Conservation (phyloP, 2,113 vertebrate genomes). For the Percopsis transmontana region DNA sequence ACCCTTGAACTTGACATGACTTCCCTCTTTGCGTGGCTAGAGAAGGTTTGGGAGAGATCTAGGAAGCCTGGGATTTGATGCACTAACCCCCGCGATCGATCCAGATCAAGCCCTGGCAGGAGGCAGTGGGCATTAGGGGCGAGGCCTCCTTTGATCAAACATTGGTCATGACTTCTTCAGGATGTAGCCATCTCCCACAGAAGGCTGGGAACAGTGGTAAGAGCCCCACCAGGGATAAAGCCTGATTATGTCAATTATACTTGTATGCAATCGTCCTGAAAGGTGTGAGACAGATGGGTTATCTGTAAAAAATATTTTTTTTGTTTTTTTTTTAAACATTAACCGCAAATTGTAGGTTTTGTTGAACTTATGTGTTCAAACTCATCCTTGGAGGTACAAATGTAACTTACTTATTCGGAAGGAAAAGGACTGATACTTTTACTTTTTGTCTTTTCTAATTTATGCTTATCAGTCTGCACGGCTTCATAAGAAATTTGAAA, state of each 20-base stretch:
- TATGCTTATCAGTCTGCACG: too few species aligned
- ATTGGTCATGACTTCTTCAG: slow-evolving; percentile 72
- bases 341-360: too few species aligned
- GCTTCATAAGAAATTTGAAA: too few species aligned
- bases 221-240: slow-evolving; percentile 63
- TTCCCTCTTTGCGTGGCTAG: slow-evolving; percentile 47
- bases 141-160: slow-evolving; percentile 73
- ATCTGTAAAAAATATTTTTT: background rate
- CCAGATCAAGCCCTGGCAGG: slow-evolving; percentile 68
- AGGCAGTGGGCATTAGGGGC: slow-evolving; percentile 68
- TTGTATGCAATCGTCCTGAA: slow-evolving; percentile 53
- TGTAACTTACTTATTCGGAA: too few species aligned
- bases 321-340: background rate
- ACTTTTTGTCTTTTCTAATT: too few species aligned
- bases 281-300: slow-evolving; percentile 15
- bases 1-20: slow-evolving; percentile 69
- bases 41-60: slow-evolving; percentile 34
- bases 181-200: slow-evolving; percentile 65
- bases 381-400: too few species aligned
- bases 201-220: slow-evolving; percentile 62
- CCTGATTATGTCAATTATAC: slow-evolving; percentile 67
- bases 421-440: too few species aligned
- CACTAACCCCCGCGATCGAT: slow-evolving; percentile 71
- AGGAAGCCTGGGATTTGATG: slow-evolving; percentile 68
- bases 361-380: too few species aligned